phyloP scores from a whole-genome alignment of 2,888 invertebrate genomes.

The Ephialtes manifestator region DNA sequence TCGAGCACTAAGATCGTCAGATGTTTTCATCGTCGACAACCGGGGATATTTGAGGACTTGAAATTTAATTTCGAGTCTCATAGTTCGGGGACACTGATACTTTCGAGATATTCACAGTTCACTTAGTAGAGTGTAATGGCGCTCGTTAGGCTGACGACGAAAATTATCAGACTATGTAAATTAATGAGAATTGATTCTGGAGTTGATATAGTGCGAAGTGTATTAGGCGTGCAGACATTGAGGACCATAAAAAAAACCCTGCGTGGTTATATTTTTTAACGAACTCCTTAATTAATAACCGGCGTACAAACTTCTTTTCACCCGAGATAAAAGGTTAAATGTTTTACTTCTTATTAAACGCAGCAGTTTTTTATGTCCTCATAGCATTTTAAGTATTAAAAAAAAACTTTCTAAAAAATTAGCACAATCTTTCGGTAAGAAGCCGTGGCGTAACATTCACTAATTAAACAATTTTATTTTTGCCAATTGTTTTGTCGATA shows the following conservation, averaged over 20 bases:
- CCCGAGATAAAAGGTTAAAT: background rate
- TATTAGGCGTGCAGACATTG: background rate
- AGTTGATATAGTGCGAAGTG: background rate
- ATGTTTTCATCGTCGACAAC: slow-evolving; percentile 31
- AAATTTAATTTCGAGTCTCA: slow-evolving; percentile 41
- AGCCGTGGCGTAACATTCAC: too few species aligned
- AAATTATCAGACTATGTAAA: slow-evolving; percentile 14
- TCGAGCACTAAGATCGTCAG: slow-evolving; percentile 22
- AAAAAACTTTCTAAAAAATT: too few species aligned
- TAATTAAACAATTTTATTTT: too few species aligned
- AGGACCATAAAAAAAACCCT: background rate
- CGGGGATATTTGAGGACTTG: slow-evolving; percentile 21
- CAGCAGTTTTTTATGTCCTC: too few species aligned
- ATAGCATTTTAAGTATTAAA: too few species aligned
- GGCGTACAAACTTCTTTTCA: background rate
- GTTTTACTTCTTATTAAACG: too few species aligned
- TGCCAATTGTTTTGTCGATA: too few species aligned
- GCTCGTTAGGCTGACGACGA: slow-evolving; percentile 29
- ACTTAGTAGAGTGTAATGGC: slow-evolving; percentile 17
- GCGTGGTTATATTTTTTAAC: slow-evolving; percentile 2
- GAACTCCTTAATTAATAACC: background rate
- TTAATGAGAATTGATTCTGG: slow-evolving; percentile 29
- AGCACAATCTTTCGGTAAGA: too few species aligned
- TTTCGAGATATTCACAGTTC: slow-evolving; percentile 19
- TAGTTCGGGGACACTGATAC: background rate